Conservation (phyloP, 2,113 vertebrate genomes). For the Holacanthus passer region DNA sequence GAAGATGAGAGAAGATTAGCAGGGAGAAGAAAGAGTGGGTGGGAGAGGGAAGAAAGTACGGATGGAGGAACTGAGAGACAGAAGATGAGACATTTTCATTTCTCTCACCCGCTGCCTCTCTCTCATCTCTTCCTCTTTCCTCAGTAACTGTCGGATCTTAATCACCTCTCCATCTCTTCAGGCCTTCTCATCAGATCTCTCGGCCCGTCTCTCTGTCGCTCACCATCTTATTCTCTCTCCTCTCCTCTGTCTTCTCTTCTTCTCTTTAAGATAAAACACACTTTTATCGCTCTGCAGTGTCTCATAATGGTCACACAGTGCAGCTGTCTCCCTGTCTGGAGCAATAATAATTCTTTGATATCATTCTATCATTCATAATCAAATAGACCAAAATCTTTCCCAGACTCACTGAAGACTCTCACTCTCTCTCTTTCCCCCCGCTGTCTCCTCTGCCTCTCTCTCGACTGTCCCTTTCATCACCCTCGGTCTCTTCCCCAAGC, state of each 20-base stretch:
- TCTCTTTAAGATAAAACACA: conserved; percentile 61
- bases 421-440: conserved; percentile 12
- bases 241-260: conserved; percentile 7
- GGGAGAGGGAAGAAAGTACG: conserved; percentile 21
- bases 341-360: conserved; percentile 59
- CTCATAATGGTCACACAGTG: conserved; percentile 61
- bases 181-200: conserved; percentile 51
- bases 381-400: conserved; percentile 56
- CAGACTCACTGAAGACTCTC: conserved; percentile 30
- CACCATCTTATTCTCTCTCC: conserved; percentile 23
- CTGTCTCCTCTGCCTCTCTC: conserved; percentile 17
- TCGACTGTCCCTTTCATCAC: conserved; percentile 54
- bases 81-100: conserved; percentile 44
- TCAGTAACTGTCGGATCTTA: conserved; percentile 56
- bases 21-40: conserved; percentile 20
- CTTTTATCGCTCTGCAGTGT: conserved; percentile 51
- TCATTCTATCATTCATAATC: conserved; percentile 63
- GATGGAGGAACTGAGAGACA: conserved; percentile 7
- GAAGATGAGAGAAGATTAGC: conserved; percentile 31
- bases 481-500: conserved; percentile 42
- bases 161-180: conserved; percentile 54
- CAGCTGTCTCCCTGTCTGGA: conserved; percentile 59
- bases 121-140: conserved; percentile 40
- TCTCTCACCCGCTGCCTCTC: conserved; percentile 23
- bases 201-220: conserved; percentile 17